A percentile compares a stretch with the other conserved stretches of the same genome.
phyloP scores from a whole-genome alignment of 1,140 invertebrate genomes.

The Halotydeus destructor region DNA sequence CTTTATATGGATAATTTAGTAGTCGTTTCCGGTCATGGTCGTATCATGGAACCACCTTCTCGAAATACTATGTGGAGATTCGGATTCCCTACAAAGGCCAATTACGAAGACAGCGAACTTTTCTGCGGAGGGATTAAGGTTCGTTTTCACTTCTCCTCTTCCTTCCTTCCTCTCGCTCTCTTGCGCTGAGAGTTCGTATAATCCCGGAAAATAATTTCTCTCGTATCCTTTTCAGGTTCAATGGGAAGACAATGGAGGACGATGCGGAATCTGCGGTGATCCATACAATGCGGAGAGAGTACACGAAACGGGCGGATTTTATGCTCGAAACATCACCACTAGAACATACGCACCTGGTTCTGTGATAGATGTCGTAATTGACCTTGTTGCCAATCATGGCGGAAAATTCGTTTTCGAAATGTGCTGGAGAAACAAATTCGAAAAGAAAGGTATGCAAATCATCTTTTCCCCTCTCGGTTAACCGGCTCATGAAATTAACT shows the following conservation, averaged over 20 bases:
- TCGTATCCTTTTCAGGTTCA: constrained; percentile 31
- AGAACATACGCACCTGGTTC: constrained; percentile 57
- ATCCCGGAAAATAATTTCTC: neutral
- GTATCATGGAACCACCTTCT: constrained; percentile 68
- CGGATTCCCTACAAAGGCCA: constrained; percentile 71
- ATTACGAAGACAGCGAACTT: constrained; percentile 77
- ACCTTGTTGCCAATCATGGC: constrained; percentile 20
- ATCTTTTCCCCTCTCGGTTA: neutral
- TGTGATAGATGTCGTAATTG: constrained; percentile 27
- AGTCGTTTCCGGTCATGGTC: constrained; percentile 64
- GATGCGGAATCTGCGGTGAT: constrained; percentile 74
- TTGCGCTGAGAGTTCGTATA: neutral
- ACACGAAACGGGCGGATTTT: constrained; percentile 64
- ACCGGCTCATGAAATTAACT: neutral
- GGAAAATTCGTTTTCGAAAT: constrained; percentile 56
- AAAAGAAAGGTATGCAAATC: constrained; percentile 30
- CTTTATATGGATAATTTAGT: too few species aligned
- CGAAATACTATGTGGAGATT: constrained; percentile 82
- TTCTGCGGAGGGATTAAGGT: constrained; percentile 67
- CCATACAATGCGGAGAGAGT: constrained; percentile 46
- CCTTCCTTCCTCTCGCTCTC: too few species aligned
- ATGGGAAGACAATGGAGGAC: constrained; percentile 59
- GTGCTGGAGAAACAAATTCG: constrained; percentile 61
- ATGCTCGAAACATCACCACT: constrained; percentile 57
- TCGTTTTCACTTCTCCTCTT: constrained; percentile 21